Percentiles rank a stretch among this genome's conserved stretches.
These are phyloP conservation scores for Rhabdornis inornatus DNA, from an alignment of 2,113 vertebrate species.

Conservation along the genomic window DNA sequence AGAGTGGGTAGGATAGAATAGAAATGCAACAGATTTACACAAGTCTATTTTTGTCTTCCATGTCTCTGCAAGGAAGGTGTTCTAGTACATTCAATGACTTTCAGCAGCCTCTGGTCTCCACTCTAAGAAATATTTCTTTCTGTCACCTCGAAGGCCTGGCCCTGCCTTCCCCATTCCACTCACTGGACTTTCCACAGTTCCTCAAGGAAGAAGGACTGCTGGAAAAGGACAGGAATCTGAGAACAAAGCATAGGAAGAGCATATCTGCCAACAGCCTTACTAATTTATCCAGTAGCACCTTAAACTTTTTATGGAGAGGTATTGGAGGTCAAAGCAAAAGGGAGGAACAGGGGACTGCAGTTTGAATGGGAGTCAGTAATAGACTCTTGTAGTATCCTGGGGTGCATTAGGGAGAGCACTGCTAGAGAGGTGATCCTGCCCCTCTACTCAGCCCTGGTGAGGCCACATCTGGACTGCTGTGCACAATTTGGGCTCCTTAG, in stretches of 20 bases:
- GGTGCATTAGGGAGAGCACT: background rate
- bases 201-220: background rate
- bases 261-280: background rate
- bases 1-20: accelerated
- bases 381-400: background rate
- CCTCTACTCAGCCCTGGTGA: background rate
- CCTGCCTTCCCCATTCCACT: background rate
- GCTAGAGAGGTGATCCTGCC: background rate
- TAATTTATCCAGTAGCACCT: background rate
- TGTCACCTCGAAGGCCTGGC: accelerated
- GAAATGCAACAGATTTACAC: background rate
- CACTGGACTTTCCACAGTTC: background rate
- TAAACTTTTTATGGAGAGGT: background rate
- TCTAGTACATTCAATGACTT: background rate
- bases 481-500: background rate
- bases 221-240: background rate
- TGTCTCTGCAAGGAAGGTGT: background rate
- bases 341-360: background rate
- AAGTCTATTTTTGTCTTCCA: background rate
- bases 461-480: background rate
- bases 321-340: background rate
- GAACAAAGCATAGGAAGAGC: background rate
- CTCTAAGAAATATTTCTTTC: background rate
- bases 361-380: background rate
- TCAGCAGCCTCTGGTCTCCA: background rate